Conservation (phyloP, 30 jellyfish, hydroid and myxozoan genomes). For the Chironex yamaguchii region DNA sequence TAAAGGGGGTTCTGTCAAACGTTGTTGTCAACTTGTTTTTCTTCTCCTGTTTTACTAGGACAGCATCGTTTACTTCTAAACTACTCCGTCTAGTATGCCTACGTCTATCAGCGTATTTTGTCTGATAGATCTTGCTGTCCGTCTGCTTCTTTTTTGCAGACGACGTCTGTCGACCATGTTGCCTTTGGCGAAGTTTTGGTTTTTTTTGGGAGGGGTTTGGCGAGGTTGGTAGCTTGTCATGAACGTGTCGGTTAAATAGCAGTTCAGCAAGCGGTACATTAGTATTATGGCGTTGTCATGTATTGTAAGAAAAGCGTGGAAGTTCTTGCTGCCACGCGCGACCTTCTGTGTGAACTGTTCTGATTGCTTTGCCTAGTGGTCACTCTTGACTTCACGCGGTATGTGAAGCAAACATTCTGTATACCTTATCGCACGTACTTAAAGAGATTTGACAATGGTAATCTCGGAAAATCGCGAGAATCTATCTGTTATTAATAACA, state of each 20-base stretch:
- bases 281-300: constrained; percentile 60
- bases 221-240: constrained; percentile 35
- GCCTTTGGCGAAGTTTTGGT: constrained; percentile 7
- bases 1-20: constrained; percentile 21
- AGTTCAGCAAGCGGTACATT: constrained; percentile 44
- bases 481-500: constrained; percentile 41
- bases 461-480: constrained; percentile 51
- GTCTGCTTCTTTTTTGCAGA: constrained; percentile 21
- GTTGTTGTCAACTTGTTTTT: constrained; percentile 26
- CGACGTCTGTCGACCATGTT: constrained; percentile 16
- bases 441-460: constrained; percentile 22
- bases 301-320: constrained; percentile 51
- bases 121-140: constrained; percentile 30
- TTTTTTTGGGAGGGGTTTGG: too few relatives aligned
- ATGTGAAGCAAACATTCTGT: constrained; percentile 35
- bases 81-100: constrained; percentile 8
- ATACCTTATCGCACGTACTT: constrained; percentile 5
- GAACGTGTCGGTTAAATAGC: constrained; percentile 17
- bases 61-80: too few relatives aligned
- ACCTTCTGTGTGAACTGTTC: constrained; percentile 44
- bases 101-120: not conserved
- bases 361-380: constrained; percentile 39
- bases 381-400: constrained; percentile 37
- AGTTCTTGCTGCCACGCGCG: constrained; percentile 69
- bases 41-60: constrained; percentile 29